Evolutionary conservation across 1,140 invertebrate genomes (phyloP).

Genomic region (Drosophila saltans): DNA sequence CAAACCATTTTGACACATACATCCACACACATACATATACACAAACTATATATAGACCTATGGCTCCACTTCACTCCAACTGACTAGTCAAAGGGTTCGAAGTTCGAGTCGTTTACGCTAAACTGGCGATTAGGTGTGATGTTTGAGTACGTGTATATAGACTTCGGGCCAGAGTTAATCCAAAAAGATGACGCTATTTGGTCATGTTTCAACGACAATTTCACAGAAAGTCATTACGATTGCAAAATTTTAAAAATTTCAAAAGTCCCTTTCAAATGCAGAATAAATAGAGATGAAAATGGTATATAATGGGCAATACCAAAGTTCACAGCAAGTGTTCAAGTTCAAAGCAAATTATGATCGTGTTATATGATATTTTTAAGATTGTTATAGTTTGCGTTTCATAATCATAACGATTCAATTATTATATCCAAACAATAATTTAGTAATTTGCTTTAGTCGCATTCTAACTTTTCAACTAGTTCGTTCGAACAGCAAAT

Average conservation of each 20-base stretch:
- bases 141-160: conserved; percentile 3
- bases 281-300: no score
- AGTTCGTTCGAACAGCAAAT: conserved; percentile 8
- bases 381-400: no score
- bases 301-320: no score
- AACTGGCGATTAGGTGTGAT: background rate
- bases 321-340: no score
- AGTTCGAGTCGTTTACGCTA: conserved; percentile 4
- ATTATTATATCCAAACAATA: no score
- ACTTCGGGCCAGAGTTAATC: conserved; percentile 3
- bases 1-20: conserved; percentile 10
- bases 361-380: no score
- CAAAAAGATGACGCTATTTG: conserved; percentile 4
- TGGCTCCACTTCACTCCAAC: conserved; percentile 2
- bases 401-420: no score
- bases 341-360: no score
- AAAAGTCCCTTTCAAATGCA: no score
- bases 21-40: background rate
- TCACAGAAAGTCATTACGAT: background rate
- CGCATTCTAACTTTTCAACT: background rate
- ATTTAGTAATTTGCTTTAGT: no score
- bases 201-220: background rate
- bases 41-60: background rate
- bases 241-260: no score
- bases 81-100: conserved; percentile 9